These are phyloP conservation scores for Romanogobio albipinnatus DNA, from an alignment of 2,113 vertebrate species.

Conservation along the genomic window DNA sequence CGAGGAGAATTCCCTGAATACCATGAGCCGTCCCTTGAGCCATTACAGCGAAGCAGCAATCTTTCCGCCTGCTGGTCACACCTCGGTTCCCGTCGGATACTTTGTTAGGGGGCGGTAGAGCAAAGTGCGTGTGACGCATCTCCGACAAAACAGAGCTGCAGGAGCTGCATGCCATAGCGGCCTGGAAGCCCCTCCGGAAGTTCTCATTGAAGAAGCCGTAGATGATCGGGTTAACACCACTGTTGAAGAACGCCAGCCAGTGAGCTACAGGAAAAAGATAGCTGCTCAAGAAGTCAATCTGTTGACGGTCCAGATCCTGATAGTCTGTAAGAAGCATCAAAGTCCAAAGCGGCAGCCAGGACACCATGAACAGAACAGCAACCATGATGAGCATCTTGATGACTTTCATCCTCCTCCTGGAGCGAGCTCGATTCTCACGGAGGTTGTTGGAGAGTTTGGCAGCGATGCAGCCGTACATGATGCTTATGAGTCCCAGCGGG, in stretches of 20 bases:
- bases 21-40: constrained; percentile 1
- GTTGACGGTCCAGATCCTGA: constrained; percentile 55
- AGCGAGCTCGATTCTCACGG: constrained; percentile 40
- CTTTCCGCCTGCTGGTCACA: not conserved
- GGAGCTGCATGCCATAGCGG: constrained; percentile 48
- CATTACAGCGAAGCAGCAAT: not conserved
- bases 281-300: constrained; percentile 63
- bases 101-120: constrained; percentile 48
- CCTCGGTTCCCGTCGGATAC: constrained; percentile 47
- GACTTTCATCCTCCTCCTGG: constrained; percentile 55
- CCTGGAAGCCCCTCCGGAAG: constrained; percentile 61
- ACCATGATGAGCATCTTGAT: constrained; percentile 66
- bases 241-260: constrained; percentile 66
- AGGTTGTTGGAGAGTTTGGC: constrained; percentile 58
- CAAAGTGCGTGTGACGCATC: not conserved
- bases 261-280: constrained; percentile 65
- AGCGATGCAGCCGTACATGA: constrained; percentile 63
- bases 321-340: constrained; percentile 65
- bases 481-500: constrained; percentile 59
- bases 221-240: constrained; percentile 63
- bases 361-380: constrained; percentile 65
- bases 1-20: constrained; percentile 48
- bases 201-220: constrained; percentile 68
- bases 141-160: not conserved
- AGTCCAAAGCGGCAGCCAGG: constrained; percentile 65